Evolutionary conservation across 2,888 invertebrate species (phyloP), one percentile per base, ranked within the genome.

Genomic region (Zhuqinia jingwanae): DNA sequence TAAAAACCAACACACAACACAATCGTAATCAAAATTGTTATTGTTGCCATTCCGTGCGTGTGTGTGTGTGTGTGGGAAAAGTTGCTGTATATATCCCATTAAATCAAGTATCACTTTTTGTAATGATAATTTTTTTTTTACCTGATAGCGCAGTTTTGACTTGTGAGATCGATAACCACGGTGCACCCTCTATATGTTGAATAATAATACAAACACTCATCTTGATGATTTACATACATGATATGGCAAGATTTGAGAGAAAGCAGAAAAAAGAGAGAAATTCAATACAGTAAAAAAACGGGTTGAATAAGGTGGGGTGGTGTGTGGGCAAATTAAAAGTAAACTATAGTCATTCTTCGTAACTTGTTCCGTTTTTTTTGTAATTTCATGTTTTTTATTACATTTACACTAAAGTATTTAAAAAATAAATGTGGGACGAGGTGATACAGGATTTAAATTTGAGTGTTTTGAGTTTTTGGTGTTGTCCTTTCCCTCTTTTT

Each of bases 51-150:
- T 50, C 11, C 36, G 36, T n/a, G 13, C 8, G 8, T 30, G 27
- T 13, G 42, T 42, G 22, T 50, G 50, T 17, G 15, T 30, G 30
- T 53, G 73, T 81, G 70, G 58, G 81, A n/a, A 81, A 81, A 81
- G 30, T 22, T 70, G n/a, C 13, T n/a, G n/a, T n/a, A n/a, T n/a
- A n/a, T 47, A 36, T 65, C 47, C 68, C 36, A 56, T 68, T 70
- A 63, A 80, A 56, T 80, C 78, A 63, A 65, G 80, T 70, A 70
- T 81, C 70, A 81, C 42, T n/a, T n/a, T 30, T 81, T 81, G 56
- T 70, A 70, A 81, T 81, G 58, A 81, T n/a, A n/a, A n/a, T n/a
- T n/a, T n/a, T n/a, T n/a, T n/a, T n/a, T 81, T 81, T 56, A 70
- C 70, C 36, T 81, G 68, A 81, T 81, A 50, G 47, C 47, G 47